Conservation (phyloP, 2,888 invertebrate species). For the Gari tellinella region DNA sequence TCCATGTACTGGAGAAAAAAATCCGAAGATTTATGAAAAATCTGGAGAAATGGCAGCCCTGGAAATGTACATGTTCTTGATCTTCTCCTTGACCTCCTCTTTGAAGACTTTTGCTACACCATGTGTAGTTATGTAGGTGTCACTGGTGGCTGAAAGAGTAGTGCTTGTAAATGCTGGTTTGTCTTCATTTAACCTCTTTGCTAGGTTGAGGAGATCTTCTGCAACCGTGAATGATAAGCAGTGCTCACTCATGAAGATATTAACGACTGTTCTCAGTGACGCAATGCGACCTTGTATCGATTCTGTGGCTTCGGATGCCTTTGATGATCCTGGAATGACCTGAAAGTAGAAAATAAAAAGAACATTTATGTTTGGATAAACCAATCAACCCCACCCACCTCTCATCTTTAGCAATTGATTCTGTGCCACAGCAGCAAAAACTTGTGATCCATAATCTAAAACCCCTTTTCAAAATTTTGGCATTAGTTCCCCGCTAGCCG, state of each 20-base stretch:
- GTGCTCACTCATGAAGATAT: constrained; percentile 28
- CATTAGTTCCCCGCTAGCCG: no score
- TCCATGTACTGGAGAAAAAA: no score
- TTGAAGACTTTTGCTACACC: constrained; percentile 27
- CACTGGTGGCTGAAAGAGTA: constrained; percentile 2
- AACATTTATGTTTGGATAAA: no score
- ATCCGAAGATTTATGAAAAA: no score
- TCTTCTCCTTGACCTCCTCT: constrained; percentile 21
- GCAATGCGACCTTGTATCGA: constrained; percentile 23
- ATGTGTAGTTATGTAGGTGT: constrained; percentile 24
- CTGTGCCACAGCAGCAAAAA: no score
- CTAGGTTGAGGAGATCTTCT: constrained; percentile 24
- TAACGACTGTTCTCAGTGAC: constrained; percentile 3
- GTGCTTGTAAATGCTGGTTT: constrained; percentile 24
- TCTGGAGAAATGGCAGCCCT: no score
- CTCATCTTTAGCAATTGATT: no score
- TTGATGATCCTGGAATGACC: constrained; percentile 41
- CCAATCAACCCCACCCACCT: no score
- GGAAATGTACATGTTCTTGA: constrained; percentile 10
- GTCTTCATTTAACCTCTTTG: constrained; percentile 19
- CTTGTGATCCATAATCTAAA: no score
- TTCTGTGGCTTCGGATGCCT: constrained; percentile 10
- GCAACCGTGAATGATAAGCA: constrained; percentile 30
- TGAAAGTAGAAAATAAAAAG: no score
- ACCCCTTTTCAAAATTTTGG: no score